Conservation (phyloP, 2,888 invertebrate genomes). For the Caenorhabditis becei region DNA sequence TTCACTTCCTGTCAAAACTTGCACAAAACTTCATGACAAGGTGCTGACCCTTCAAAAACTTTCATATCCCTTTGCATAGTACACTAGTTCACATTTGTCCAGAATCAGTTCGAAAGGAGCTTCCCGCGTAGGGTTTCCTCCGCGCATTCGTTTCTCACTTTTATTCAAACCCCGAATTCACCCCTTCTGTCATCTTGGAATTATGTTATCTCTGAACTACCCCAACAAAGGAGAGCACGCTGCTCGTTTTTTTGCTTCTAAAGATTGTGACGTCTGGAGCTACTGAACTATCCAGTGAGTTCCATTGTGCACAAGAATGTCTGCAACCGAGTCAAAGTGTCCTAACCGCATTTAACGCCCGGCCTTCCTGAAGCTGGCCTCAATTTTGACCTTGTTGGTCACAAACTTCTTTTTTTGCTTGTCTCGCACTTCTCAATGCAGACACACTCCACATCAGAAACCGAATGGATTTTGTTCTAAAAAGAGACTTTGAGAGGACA, state of each 20-base stretch:
- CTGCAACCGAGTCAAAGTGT: background rate
- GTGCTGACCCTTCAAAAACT: no score
- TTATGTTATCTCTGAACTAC: slow-evolving; percentile 45
- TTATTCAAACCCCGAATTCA: background rate
- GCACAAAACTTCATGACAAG: background rate
- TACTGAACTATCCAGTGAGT: no score
- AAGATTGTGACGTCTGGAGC: no score
- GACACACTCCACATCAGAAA: slow-evolving; percentile 48
- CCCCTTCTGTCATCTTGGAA: background rate
- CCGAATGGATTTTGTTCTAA: slow-evolving; percentile 34
- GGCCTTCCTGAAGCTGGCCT: background rate
- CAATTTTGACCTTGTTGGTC: slow-evolving; percentile 59
- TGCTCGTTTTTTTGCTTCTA: background rate
- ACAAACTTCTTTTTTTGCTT: slow-evolving; percentile 29
- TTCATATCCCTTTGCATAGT: background rate
- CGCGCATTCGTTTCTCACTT: background rate
- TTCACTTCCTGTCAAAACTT: background rate
- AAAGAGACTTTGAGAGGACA: slow-evolving; percentile 32
- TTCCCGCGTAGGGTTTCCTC: background rate
- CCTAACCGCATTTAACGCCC: slow-evolving; percentile 39
- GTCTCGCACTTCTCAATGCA: slow-evolving; percentile 41
- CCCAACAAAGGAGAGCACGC: background rate
- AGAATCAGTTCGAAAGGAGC: background rate
- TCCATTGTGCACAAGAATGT: no score
- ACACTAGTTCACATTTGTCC: background rate